Base-by-base conservation (phyloP, 2,797 vertebrate species). In the Sternarchorhynchus goeldii region DNA sequence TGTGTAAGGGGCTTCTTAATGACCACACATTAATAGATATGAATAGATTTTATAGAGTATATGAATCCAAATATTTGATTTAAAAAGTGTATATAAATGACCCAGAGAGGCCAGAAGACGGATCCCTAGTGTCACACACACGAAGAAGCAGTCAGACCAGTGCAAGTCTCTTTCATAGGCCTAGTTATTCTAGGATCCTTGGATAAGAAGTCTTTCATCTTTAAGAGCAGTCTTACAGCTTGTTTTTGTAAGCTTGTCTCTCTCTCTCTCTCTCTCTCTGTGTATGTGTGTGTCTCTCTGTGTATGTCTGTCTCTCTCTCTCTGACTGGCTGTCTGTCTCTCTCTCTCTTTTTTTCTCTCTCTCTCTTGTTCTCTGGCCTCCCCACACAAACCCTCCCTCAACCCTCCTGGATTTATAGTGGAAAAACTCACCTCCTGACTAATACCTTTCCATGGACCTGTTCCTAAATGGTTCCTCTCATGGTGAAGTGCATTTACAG, bases 381-480 rank as follows among this genome's bases (percentile, higher is more conserved):
- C 73, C 58, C 45, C 57, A 71, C 73, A 67, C 75, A 79, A 83
- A 75, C 74, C 29, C n/a, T 66, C 39, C 73, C 21, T 76, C 77
- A 41, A 41, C 71, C 73, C 59, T 81, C 31, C 57, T 70, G 55
- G 81, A 84, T 82, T 84, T 86, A 82, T 82, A 77, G 83, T 59
- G 85, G 85, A 86, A 84, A 85, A 86, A 77, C 64, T 82, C 73
- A 59, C 75, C 80, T 71, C 76, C 34, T 59, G 55, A 71, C 20
- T 77, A 68, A 77, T 77, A 66, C 60, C 59, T 67, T 67, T 75
- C 56, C 70, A 76, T 77, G 73, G 74, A 64, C 60, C 72, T 53
- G 64, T 67, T 80, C 58, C 63, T 80, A 56, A 76, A 78, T 58
- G 45, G 29, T 58, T 62, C 57, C 25, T 81, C 78, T 75, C 73